Evolutionary conservation across 2,113 vertebrate species (phyloP), one percentile per base, ranked within the genome.

Genomic region (Melanotaenia duboulayi): DNA sequence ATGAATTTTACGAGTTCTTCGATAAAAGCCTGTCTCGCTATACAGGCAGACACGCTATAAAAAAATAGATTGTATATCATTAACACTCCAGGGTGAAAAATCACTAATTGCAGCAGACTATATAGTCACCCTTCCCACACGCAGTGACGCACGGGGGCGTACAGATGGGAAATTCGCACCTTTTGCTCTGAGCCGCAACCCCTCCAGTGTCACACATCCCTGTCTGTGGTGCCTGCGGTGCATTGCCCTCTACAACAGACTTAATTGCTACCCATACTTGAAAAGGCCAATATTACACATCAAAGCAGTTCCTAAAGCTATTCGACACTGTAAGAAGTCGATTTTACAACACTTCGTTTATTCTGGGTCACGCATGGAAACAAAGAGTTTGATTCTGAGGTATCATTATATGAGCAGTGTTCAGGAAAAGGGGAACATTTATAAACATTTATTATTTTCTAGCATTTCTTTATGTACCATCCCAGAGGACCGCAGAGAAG

Each of bases 341-440:
- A 57, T 80, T 91, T 92, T 90, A 93, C 89, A 70, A 83, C 91
- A 86, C 90, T 83, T 91, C 79, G 76, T 89, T 90, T 90, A 90
- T 69, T 87, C 71, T 74, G 86, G 89, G 80, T 90, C 74, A 86
- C 68, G 63, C 79, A 67, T 37, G 74, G 42, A 88, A 88, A 90
- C 83, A 91, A 87, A 91, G 80, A 81, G 24, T 86, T 75, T 84
- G 78, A 78, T 83, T 59, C 46, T 14, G 67, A 86, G 69, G 60
- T 63, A 66, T 71, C 72, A 19, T 76, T 81, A 50, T 71, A 52
- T 25, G 74, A 76, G 60, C 44, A 74, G 57, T 67, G 68, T 67
- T 76, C 60, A 64, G 37, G 56, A 51, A 58, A 56, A 52, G 25
- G 20, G 3, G 19, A 61, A 56, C 48, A 48, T 79, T 83, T 65